phyloP scores from a whole-genome alignment of 2,113 vertebrate species.

The Dolichallabes microphthalmus region DNA sequence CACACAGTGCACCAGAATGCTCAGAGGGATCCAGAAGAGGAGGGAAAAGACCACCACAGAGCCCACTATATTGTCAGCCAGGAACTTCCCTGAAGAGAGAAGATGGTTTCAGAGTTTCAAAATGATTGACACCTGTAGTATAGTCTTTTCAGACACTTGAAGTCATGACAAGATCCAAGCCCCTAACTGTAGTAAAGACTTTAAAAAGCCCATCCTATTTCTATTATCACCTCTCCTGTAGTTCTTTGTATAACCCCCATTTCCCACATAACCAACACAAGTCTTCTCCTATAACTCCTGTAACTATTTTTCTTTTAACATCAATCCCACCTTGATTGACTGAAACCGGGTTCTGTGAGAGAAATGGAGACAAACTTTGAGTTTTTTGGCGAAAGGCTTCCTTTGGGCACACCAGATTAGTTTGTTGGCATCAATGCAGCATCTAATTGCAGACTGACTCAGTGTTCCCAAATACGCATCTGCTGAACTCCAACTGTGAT shows the following conservation, averaged over 20 bases:
- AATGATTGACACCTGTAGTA: neutral
- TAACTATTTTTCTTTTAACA: neutral
- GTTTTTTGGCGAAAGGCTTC: neutral
- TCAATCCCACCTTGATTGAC: neutral
- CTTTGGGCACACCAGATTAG: neutral
- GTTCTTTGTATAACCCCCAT: neutral
- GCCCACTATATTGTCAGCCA: constrained; percentile 97
- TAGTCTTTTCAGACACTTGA: neutral
- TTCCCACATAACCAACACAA: neutral
- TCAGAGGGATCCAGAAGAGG: constrained; percentile 95
- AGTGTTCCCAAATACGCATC: neutral
- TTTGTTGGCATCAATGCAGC: neutral
- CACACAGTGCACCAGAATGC: constrained; percentile 96
- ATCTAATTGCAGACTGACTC: neutral
- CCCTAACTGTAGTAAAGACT: neutral
- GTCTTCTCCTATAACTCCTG: neutral
- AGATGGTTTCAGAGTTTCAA: neutral
- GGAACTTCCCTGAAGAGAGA: constrained; percentile 83
- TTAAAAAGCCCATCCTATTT: neutral
- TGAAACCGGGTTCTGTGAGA: too few species aligned
- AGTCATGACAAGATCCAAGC: neutral
- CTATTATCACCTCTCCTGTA: neutral
- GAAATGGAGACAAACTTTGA: too few species aligned
- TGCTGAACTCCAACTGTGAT: neutral
- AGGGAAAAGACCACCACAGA: constrained; percentile 98